Evolutionary conservation across 1,140 invertebrate genomes (phyloP).

Genomic region (Tenebrio molitor): DNA sequence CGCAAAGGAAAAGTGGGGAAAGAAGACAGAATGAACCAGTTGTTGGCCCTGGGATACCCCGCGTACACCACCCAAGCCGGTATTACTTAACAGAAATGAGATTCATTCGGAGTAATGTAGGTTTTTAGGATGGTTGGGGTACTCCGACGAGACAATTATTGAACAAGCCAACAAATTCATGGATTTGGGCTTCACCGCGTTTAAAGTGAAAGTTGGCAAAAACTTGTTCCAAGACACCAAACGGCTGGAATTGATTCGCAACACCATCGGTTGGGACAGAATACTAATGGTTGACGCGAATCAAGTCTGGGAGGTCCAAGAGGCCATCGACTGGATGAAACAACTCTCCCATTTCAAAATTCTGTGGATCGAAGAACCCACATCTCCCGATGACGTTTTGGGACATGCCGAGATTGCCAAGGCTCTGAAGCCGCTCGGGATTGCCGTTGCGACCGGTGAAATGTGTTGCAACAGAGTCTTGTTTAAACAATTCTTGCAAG

Average conservation of each 20-base stretch:
- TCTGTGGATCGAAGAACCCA: constrained; percentile 95
- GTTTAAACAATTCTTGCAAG: constrained; percentile 92
- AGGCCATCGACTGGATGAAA: constrained; percentile 90
- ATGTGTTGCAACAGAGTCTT: constrained; percentile 92
- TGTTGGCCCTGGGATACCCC: constrained; percentile 78
- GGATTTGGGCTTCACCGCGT: constrained; percentile 81
- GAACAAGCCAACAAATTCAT: constrained; percentile 81
- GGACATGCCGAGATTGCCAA: constrained; percentile 83
- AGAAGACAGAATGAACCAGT: constrained; percentile 71
- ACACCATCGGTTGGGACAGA: constrained; percentile 82
- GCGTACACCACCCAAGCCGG: constrained; percentile 85
- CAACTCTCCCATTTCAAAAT: constrained; percentile 80
- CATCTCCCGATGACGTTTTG: constrained; percentile 90
- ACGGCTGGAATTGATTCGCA: constrained; percentile 78
- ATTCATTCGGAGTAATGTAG: too few species aligned
- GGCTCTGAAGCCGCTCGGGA: constrained; percentile 76
- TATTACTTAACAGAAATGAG: constrained; percentile 57
- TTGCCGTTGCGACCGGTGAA: constrained; percentile 92
- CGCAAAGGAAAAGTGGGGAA: constrained; percentile 73
- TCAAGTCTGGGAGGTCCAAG: constrained; percentile 89
- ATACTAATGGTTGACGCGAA: constrained; percentile 92
- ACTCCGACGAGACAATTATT: constrained; percentile 77
- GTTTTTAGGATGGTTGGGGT: constrained; percentile 85
- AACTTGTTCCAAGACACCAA: constrained; percentile 83
- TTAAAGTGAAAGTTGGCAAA: constrained; percentile 93